These are phyloP conservation scores for Grammomys dolichurus DNA, from an alignment of 2,113 vertebrate species.

Conservation along the genomic window DNA sequence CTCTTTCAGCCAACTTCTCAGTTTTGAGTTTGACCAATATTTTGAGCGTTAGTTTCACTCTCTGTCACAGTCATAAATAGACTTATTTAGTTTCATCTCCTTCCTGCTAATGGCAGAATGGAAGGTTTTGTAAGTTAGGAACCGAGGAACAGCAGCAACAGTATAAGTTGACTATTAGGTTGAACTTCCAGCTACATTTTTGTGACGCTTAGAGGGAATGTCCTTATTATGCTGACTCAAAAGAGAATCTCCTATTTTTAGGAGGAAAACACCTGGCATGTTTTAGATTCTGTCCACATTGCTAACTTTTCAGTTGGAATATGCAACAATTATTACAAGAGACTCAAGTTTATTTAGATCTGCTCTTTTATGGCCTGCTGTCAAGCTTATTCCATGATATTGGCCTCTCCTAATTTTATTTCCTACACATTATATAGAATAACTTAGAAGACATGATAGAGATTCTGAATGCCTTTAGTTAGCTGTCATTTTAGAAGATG, in stretches of 20 bases:
- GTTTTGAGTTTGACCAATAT: neutral
- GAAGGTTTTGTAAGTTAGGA: neutral
- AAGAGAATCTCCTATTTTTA: neutral
- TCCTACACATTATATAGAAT: conserved; percentile 1
- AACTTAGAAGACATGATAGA: conserved; percentile 33
- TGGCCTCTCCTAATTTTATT: neutral
- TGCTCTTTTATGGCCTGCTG: neutral
- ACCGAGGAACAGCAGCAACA: neutral
- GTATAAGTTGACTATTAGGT: neutral
- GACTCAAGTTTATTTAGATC: neutral
- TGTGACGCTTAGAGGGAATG: neutral
- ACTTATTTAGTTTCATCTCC: neutral
- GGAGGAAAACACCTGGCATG: neutral
- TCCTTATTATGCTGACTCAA: neutral
- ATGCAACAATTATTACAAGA: neutral
- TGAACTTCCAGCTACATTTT: neutral
- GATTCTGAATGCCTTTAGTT: conserved; percentile 24
- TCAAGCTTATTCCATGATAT: neutral
- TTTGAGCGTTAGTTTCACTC: neutral
- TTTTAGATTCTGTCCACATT: neutral
- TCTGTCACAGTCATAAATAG: neutral
- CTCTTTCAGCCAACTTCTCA: neutral
- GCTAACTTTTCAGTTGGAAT: neutral
- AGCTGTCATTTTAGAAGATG: conserved; percentile 27
- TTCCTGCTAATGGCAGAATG: neutral